Evolutionary conservation across 92 coral and sea anemone genomes (phyloP).

Genomic region (Phenganax stokvisi): DNA sequence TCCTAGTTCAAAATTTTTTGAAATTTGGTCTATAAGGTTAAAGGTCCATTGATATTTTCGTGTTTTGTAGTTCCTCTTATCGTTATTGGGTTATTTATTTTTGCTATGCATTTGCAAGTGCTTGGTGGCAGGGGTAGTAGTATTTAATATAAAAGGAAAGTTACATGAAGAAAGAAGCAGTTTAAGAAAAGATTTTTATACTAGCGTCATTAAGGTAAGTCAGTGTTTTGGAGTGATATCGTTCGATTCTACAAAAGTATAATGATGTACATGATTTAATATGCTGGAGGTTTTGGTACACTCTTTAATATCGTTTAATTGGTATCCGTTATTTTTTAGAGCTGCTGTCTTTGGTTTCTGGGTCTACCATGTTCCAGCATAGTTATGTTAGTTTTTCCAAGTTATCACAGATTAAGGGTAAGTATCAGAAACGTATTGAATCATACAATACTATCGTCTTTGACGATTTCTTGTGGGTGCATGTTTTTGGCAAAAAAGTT

Average conservation of each 20-base stretch:
- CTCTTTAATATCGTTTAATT: background rate
- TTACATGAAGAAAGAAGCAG: slow-evolving; percentile 84
- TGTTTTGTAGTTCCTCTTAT: slow-evolving; percentile 53
- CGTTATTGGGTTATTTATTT: slow-evolving; percentile 44
- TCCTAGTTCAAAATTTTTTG: background rate
- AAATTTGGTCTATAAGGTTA: background rate
- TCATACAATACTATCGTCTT: no score
- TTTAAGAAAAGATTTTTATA: slow-evolving; percentile 83
- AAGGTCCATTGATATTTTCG: background rate
- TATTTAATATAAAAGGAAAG: slow-evolving; percentile 64
- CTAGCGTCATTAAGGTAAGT: slow-evolving; percentile 82
- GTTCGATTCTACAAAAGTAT: no score
- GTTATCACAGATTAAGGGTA: slow-evolving; percentile 75
- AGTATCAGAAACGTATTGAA: background rate
- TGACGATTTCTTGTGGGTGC: no score
- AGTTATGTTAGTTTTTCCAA: slow-evolving; percentile 53
- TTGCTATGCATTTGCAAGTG: slow-evolving; percentile 60
- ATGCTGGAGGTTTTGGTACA: background rate
- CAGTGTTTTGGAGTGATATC: no score
- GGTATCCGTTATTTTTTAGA: slow-evolving; percentile 44
- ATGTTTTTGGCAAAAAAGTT: no score
- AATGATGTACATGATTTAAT: no score
- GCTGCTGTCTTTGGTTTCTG: slow-evolving; percentile 81
- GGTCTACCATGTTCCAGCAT: slow-evolving; percentile 66
- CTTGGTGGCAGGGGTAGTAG: slow-evolving; percentile 71